A percentile compares a stretch with the other conserved stretches of the same genome.
These are phyloP conservation scores for Gambusia yucatana DNA, from an alignment of 2,797 vertebrate genomes.

Conservation along the genomic window DNA sequence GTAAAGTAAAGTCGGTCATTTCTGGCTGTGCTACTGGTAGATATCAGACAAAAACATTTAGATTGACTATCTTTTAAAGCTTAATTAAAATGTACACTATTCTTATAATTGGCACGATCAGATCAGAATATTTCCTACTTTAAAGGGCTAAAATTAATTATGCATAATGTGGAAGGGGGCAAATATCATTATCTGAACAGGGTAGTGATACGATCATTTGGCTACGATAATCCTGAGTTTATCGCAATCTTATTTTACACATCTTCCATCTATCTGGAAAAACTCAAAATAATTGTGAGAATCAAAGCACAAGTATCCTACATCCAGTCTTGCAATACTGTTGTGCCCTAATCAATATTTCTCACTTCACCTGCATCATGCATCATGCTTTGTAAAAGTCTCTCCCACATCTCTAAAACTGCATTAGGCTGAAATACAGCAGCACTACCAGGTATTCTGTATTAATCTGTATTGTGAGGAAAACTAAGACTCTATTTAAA, in stretches of 20 bases:
- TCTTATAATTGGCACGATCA: not conserved
- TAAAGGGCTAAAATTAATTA: not conserved
- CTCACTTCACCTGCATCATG: conserved; percentile 3
- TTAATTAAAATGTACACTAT: not conserved
- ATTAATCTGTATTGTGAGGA: not conserved
- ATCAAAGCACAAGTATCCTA: not conserved
- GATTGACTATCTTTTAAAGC: not conserved
- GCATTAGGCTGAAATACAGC: conserved; percentile 10
- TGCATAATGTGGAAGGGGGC: not conserved
- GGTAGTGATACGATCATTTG: not conserved
- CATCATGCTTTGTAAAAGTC: conserved; percentile 10
- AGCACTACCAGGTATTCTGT: not conserved
- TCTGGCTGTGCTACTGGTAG: not conserved
- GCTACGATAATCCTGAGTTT: not conserved
- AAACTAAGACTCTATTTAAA: not conserved
- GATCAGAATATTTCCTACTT: not conserved
- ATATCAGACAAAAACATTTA: not conserved
- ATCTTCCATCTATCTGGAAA: not conserved
- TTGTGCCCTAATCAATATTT: not conserved
- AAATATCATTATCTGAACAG: not conserved
- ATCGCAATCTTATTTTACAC: not conserved
- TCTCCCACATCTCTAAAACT: conserved; percentile 8
- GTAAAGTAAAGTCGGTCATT: not conserved
- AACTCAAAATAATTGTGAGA: not conserved
- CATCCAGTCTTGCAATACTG: not conserved